Evolutionary conservation across 1,140 invertebrate genomes (phyloP).

Genomic region (Delia radicum): DNA sequence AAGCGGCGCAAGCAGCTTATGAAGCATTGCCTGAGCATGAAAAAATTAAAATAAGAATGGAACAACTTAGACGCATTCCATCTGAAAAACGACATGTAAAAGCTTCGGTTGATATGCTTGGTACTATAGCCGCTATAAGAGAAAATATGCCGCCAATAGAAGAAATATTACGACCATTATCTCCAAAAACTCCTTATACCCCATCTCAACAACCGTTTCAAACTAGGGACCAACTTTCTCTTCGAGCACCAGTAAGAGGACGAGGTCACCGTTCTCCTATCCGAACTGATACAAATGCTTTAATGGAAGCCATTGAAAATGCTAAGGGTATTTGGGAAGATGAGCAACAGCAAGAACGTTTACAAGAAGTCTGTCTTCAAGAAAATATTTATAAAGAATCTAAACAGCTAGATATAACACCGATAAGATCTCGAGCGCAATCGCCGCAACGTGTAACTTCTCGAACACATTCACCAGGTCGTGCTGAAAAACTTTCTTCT

Average conservation of each 20-base stretch:
- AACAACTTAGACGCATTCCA: background rate
- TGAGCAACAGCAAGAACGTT: too few relatives aligned
- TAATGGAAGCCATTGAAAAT: background rate
- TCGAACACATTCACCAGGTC: background rate
- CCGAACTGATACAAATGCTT: background rate
- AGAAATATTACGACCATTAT: background rate
- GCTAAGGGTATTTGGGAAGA: too few relatives aligned
- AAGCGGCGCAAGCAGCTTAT: background rate
- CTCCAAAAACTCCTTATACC: background rate
- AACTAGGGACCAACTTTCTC: too few relatives aligned
- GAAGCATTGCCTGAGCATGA: background rate
- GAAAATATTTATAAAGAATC: background rate
- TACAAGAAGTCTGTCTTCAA: background rate
- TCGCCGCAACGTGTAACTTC: background rate
- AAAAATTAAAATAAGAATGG: background rate
- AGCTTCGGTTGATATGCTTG: background rate
- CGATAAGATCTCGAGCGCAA: background rate
- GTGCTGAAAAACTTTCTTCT: background rate
- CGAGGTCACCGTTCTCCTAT: background rate
- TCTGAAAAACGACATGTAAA: background rate
- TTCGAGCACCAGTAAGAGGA: background rate
- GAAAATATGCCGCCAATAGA: background rate
- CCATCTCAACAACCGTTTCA: too few relatives aligned
- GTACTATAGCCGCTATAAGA: background rate
- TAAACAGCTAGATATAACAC: background rate